These are phyloP conservation scores for Corticium candelabrum DNA, from an alignment of 37 sponge, comb jelly and placozoan genomes.

Conservation along the genomic window DNA sequence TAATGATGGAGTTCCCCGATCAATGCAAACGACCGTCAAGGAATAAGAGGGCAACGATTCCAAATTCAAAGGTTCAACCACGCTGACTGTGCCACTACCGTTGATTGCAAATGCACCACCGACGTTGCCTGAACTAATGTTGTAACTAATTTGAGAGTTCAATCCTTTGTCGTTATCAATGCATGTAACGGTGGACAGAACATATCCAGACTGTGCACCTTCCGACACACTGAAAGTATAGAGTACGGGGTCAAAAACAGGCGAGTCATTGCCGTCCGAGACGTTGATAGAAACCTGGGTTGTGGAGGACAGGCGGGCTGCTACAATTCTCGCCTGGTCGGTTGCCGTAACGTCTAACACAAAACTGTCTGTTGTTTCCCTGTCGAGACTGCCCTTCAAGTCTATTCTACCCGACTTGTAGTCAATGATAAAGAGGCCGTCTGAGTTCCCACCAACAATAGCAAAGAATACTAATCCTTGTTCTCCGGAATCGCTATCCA, in stretches of 20 bases:
- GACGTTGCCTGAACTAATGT: not conserved
- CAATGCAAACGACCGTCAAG: not conserved
- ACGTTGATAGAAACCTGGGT: not conserved
- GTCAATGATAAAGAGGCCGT: not conserved
- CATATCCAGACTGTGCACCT: not conserved
- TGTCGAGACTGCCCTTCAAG: not conserved
- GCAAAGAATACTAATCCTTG: slow-evolving; percentile 6
- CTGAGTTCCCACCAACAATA: not conserved
- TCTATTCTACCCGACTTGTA: not conserved
- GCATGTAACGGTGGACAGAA: not conserved
- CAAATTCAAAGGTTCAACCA: not conserved
- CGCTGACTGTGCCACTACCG: not conserved
- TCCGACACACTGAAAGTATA: not conserved
- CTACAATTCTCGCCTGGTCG: not conserved
- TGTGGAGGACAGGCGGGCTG: not conserved
- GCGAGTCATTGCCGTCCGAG: not conserved
- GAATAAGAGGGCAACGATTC: not conserved
- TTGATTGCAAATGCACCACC: not conserved
- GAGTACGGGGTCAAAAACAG: not conserved
- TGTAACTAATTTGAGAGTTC: not conserved
- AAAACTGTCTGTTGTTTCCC: not conserved
- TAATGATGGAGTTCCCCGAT: not conserved
- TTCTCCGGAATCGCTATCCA: not conserved
- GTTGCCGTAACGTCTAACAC: not conserved
- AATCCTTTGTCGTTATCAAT: not conserved